Evolutionary conservation across 2,797 vertebrate species (phyloP).

Genomic region (Capromys pilorides): DNA sequence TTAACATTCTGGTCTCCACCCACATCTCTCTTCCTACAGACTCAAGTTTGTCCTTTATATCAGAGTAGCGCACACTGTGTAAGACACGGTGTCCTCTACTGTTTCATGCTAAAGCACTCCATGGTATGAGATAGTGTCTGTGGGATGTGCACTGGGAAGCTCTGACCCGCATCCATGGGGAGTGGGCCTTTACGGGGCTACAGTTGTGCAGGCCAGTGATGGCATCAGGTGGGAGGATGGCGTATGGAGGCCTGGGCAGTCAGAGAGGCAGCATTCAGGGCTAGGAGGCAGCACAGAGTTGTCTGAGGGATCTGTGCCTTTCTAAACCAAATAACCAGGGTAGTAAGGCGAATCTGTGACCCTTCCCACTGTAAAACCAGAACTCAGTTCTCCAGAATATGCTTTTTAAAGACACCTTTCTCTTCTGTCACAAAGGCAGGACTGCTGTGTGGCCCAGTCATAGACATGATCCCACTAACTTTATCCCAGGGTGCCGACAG

Average conservation of each 20-base stretch:
- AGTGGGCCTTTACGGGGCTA: background rate
- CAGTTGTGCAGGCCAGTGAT: rapidly evolving
- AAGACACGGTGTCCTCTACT: background rate
- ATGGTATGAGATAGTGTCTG: background rate
- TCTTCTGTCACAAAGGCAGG: background rate
- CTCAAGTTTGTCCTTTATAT: background rate
- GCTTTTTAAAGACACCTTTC: background rate
- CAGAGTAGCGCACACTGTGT: background rate
- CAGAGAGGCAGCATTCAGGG: background rate
- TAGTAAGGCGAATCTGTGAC: background rate
- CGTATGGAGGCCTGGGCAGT: background rate
- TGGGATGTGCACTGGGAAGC: background rate
- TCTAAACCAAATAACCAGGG: background rate
- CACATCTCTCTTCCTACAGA: background rate
- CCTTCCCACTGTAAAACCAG: background rate
- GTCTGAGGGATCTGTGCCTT: background rate
- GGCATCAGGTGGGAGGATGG: background rate
- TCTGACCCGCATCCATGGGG: background rate
- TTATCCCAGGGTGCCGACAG: background rate
- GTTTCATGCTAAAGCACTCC: background rate
- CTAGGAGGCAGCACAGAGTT: background rate
- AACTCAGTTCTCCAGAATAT: background rate
- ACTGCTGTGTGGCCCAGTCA: background rate
- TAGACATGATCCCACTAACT: background rate
- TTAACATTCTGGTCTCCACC: background rate